Base-by-base conservation (phyloP, 2,797 vertebrate species). In the Podargus strigoides region DNA sequence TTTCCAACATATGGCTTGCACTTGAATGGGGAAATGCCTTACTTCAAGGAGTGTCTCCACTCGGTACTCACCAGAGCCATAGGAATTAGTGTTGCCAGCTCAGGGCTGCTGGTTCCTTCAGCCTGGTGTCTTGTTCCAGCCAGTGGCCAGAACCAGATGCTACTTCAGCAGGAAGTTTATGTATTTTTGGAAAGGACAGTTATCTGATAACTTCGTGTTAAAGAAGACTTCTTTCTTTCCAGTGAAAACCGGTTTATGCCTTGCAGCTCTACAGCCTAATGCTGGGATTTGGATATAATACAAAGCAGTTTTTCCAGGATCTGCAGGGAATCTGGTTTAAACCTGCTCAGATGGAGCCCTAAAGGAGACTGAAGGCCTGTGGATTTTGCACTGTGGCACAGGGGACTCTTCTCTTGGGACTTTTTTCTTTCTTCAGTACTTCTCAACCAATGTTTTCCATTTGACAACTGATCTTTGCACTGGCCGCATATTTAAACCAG, bases 251-350 rank as follows among this genome's bases (percentile, higher is more conserved):
- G 0, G 21, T 15, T 68, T 64, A 42, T 44, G 52, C 74, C 74
- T 79, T 77, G 77, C 74, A 89, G 59, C 70, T 59, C 63, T 79
- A 2, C 10, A 64, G 74, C 8, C 67, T 56, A 53, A 34, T 85
- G 60, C 64, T 68, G 78, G 44, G 69, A 60, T 91, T 74, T 93
- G 72, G 52, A 14, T 63, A 24, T 49, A 55, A 73, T 24, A 56
- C 46, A 75, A 83, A 89, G 46, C 50, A 87, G 49, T 95, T 94
- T 91, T 89, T 87, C 64, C 78, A 49, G 82, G 75, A 64, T 95
- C 53, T 78, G 41, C 50, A 59, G 32, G 32, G 85, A 95, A 83
- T 92, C 74, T 67, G 55, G 41, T 72, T 92, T 83, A 74, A 93
- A 90, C 86, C 68, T 91, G 64, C 58, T 52, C 23, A 34, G 47